Evolutionary conservation across 2,888 invertebrate genomes (phyloP).

Genomic region (Cerastis leucographa): DNA sequence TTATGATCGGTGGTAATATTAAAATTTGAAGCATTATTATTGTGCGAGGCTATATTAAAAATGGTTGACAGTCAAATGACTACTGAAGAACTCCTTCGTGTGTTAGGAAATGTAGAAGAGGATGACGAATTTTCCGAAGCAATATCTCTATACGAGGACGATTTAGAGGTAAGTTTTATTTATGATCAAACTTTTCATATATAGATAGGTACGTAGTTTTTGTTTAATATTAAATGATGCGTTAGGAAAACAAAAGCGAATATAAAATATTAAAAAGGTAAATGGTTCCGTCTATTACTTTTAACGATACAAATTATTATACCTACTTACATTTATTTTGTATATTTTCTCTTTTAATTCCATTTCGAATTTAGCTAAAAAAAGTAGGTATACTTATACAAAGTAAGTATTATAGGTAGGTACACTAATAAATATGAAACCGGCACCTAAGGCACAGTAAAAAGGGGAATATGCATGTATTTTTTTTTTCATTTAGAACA

Average conservation of each 20-base stretch:
- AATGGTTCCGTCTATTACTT: conserved; percentile 37
- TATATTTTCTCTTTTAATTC: conserved; percentile 36
- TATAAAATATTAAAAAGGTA: conserved; percentile 41
- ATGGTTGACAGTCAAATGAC: conserved; percentile 42
- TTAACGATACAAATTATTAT: conserved; percentile 36
- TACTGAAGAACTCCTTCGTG: conserved; percentile 47
- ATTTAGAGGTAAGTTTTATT: conserved; percentile 41
- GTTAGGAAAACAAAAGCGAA: conserved; percentile 39
- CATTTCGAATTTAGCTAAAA: conserved; percentile 37
- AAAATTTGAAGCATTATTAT: conserved; percentile 46
- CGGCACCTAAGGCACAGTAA: conserved; percentile 34
- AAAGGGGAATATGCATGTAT: conserved; percentile 3
- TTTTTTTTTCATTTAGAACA: conserved; percentile 16
- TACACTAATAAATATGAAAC: conserved; percentile 37
- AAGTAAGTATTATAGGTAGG: conserved; percentile 44
- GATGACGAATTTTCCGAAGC: conserved; percentile 33
- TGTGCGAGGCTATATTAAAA: conserved; percentile 41
- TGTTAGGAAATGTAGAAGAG: conserved; percentile 42
- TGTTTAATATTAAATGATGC: conserved; percentile 44
- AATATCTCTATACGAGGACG: conserved; percentile 39
- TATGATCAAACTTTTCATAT: conserved; percentile 32
- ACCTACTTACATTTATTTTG: conserved; percentile 38
- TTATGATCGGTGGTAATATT: conserved; percentile 50
- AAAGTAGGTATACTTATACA: conserved; percentile 38
- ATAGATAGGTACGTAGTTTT: conserved; percentile 32